Percentiles rank a stretch among this genome's conserved stretches.
Conservation (phyloP, 2,797 vertebrate genomes). For the Enteromius anoplus region DNA sequence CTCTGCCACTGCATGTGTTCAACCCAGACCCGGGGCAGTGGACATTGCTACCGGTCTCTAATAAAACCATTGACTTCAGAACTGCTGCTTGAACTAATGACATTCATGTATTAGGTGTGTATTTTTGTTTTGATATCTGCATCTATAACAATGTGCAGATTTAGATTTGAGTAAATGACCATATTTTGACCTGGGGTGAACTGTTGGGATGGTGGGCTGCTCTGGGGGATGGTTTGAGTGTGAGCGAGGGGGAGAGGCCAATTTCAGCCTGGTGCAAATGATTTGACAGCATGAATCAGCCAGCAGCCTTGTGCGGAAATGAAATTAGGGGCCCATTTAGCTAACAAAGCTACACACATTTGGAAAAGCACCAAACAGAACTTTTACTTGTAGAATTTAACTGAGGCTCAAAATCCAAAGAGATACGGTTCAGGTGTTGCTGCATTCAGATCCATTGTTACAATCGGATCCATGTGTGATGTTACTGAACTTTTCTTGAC, state of each 20-base stretch:
- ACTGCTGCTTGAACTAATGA: constrained; percentile 15
- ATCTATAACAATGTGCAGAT: constrained; percentile 13
- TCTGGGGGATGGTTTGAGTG: constrained; percentile 55
- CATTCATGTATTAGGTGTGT: constrained; percentile 14
- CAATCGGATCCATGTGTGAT: not conserved
- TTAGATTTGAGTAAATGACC: constrained; percentile 67
- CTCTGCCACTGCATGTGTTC: constrained; percentile 57
- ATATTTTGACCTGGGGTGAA: constrained; percentile 76
- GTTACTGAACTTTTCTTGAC: not conserved
- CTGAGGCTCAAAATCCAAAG: not conserved
- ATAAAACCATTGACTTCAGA: constrained; percentile 52
- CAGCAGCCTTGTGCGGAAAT: constrained; percentile 2
- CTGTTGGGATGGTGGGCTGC: constrained; percentile 67
- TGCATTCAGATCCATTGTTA: not conserved
- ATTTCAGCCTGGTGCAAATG: constrained; percentile 50
- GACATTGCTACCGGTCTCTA: constrained; percentile 34
- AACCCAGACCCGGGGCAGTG: constrained; percentile 45
- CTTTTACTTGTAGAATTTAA: not conserved
- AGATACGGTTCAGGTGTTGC: not conserved
- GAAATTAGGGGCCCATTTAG: constrained; percentile 11
- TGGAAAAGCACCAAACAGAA: constrained; percentile 11
- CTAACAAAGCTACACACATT: constrained; percentile 9
- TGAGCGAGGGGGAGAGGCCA: constrained; percentile 59
- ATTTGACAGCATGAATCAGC: constrained; percentile 48
- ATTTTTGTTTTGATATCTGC: constrained; percentile 24